phyloP scores from a whole-genome alignment of 2,113 vertebrate genomes.

The Malaclemys terrapin region DNA sequence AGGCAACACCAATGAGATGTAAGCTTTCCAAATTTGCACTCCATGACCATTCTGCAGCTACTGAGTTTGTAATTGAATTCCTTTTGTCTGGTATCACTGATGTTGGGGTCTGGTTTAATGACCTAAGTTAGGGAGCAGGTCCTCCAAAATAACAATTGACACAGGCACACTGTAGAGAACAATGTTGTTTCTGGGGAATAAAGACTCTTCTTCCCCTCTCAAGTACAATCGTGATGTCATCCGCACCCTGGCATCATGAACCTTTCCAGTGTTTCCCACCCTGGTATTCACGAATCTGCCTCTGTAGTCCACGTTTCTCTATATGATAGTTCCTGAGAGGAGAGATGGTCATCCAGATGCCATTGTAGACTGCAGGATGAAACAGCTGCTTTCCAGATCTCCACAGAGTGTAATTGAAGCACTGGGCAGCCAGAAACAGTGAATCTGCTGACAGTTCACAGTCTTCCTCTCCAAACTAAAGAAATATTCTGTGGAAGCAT shows the following conservation, averaged over 20 bases:
- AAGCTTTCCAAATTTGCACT: background rate
- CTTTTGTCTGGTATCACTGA: background rate
- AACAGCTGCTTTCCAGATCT: no score
- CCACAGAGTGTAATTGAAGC: background rate
- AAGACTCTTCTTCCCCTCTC: background rate
- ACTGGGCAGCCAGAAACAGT: background rate
- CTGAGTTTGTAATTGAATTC: background rate
- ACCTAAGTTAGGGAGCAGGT: background rate
- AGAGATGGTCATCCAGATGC: background rate
- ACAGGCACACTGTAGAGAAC: background rate
- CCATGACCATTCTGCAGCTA: background rate
- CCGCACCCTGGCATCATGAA: background rate
- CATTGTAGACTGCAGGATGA: no score
- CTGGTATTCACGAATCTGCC: background rate
- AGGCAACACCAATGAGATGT: background rate
- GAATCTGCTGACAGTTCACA: background rate
- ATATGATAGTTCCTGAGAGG: background rate
- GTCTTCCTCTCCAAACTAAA: background rate
- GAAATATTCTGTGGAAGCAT: rapidly evolving
- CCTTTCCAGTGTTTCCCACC: background rate
- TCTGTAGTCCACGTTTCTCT: background rate
- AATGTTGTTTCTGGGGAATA: background rate
- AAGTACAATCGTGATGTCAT: background rate
- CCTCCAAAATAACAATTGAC: background rate
- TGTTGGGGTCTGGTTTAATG: background rate